phyloP scores from a whole-genome alignment of 2,113 vertebrate genomes.

The Rallus limicola region DNA sequence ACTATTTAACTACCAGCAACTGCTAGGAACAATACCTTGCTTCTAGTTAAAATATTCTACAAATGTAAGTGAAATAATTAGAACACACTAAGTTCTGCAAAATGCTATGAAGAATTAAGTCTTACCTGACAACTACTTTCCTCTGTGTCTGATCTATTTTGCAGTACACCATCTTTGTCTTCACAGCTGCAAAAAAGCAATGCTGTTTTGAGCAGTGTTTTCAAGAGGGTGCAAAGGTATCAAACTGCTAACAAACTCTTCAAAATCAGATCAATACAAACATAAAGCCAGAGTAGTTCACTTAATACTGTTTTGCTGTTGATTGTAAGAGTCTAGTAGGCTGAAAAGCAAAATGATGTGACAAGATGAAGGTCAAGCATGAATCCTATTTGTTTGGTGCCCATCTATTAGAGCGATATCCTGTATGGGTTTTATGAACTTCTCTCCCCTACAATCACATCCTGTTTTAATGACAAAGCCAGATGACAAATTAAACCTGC shows the following conservation, averaged over 20 bases:
- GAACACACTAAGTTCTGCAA: conserved; percentile 64
- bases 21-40: conserved; percentile 69
- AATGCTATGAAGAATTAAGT: conserved; percentile 60
- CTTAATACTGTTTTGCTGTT: not conserved
- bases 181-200: conserved; percentile 84
- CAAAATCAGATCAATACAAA: not conserved
- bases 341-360: conserved; percentile 13
- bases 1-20: conserved; percentile 81
- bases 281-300: not conserved
- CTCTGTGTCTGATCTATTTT: conserved; percentile 99
- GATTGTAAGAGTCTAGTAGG: not conserved
- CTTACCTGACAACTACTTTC: conserved; percentile 97
- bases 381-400: conserved; percentile 10
- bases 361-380: not conserved
- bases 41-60: conserved; percentile 74
- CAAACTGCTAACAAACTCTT: not conserved
- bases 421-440: conserved; percentile 43
- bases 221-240: not conserved
- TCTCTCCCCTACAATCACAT: conserved; percentile 32
- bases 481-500: conserved; percentile 32
- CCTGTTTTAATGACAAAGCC: conserved; percentile 38
- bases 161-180: conserved; percentile 99
- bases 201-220: not conserved
- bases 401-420: conserved; percentile 30
- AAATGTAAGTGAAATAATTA: conserved; percentile 72